These are phyloP conservation scores for Amphimallon solstitiale DNA, from an alignment of 2,888 invertebrate species.

Conservation along the genomic window DNA sequence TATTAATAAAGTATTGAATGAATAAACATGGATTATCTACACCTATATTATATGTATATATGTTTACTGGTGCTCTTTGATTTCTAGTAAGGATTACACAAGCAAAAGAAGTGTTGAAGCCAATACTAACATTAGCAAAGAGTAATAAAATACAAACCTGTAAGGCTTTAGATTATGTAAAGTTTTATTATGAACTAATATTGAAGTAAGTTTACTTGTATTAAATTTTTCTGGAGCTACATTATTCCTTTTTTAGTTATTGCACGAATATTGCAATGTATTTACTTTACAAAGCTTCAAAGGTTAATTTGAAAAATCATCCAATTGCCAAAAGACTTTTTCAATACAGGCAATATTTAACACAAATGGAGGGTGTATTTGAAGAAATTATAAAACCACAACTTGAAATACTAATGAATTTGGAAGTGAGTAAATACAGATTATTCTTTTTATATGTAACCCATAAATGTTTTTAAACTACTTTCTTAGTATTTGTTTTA, in stretches of 20 bases:
- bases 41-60: background rate
- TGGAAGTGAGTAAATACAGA: background rate
- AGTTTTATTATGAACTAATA: constrained; percentile 63
- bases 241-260: constrained; percentile 72
- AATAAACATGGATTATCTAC: background rate
- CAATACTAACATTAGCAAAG: constrained; percentile 73
- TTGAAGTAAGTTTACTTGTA: constrained; percentile 62
- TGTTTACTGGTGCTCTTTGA: constrained; percentile 13
- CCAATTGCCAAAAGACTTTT: constrained; percentile 89
- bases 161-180: constrained; percentile 76
- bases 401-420: constrained; percentile 69
- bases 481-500: background rate
- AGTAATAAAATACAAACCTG: constrained; percentile 72
- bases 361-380: constrained; percentile 78
- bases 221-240: background rate
- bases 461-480: background rate
- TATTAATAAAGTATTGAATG: background rate
- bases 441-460: background rate
- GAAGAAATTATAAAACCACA: constrained; percentile 75
- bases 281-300: constrained; percentile 82
- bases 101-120: constrained; percentile 73
- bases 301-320: constrained; percentile 79
- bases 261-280: constrained; percentile 89
- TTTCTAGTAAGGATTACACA: constrained; percentile 66
- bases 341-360: constrained; percentile 80